Percentiles rank a stretch among this genome's conserved stretches.
Evolutionary conservation across 2,797 vertebrate species (phyloP).

Genomic region (Sebastes itinus): DNA sequence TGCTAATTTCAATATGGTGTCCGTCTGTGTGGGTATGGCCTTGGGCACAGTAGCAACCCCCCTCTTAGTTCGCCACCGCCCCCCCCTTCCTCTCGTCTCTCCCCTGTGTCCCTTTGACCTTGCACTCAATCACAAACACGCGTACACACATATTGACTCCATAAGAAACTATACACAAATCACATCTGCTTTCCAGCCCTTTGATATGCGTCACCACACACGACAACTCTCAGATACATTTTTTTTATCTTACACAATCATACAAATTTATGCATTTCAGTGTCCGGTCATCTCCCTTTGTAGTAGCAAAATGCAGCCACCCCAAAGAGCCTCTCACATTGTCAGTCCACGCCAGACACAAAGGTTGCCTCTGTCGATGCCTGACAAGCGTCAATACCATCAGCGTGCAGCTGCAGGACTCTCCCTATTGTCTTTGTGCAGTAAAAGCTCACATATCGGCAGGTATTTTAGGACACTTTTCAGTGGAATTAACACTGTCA

Average conservation of each 20-base stretch:
- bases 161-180: constrained; percentile 57
- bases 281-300: constrained; percentile 24
- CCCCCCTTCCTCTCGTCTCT: not conserved
- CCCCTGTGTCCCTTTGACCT: constrained; percentile 5
- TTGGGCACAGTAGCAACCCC: constrained; percentile 72
- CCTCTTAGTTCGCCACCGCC: constrained; percentile 33
- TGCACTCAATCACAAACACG: constrained; percentile 25
- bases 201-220: not conserved
- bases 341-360: constrained; percentile 52
- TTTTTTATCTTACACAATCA: not conserved
- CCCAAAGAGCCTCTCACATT: constrained; percentile 47
- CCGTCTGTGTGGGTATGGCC: constrained; percentile 80
- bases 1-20: constrained; percentile 86
- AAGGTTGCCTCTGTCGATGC: constrained; percentile 57
- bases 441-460: constrained; percentile 68
- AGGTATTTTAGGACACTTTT: constrained; percentile 73
- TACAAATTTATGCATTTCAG: constrained; percentile 1
- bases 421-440: constrained; percentile 63
- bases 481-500: constrained; percentile 73
- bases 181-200: constrained; percentile 27
- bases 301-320: constrained; percentile 26
- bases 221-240: not conserved
- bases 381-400: constrained; percentile 59
- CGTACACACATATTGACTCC: constrained; percentile 61
- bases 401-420: constrained; percentile 37